These are phyloP conservation scores for Setophaga petechia DNA, from an alignment of 2,113 vertebrate genomes.

Conservation along the genomic window DNA sequence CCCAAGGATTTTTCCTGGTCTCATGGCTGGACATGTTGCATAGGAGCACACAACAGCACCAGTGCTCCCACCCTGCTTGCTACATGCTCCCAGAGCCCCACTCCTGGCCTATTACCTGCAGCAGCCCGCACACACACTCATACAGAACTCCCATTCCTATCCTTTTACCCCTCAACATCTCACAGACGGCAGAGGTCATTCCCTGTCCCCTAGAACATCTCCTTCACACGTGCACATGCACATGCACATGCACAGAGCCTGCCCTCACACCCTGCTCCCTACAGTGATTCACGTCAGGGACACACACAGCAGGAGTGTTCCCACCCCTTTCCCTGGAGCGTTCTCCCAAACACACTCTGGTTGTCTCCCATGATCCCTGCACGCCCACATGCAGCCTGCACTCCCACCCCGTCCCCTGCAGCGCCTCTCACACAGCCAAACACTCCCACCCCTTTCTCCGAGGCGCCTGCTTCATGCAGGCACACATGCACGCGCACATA, in stretches of 20 bases:
- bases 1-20: neutral
- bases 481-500: neutral
- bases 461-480: neutral
- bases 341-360: neutral
- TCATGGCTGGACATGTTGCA: neutral
- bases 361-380: neutral
- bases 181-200: neutral
- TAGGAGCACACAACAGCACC: neutral
- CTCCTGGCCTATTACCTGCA: neutral
- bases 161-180: neutral
- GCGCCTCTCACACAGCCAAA: neutral
- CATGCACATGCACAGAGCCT: neutral
- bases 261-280: neutral
- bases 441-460: neutral
- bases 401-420: neutral
- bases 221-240: neutral
- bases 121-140: neutral
- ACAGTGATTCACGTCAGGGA: neutral
- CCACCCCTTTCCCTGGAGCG: neutral
- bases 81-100: neutral
- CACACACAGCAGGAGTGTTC: neutral
- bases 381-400: accelerated
- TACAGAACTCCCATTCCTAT: neutral
- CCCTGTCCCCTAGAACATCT: neutral
- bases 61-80: neutral